phyloP scores from a whole-genome alignment of 2,888 invertebrate species.

The Leptogaster cylindrica region DNA sequence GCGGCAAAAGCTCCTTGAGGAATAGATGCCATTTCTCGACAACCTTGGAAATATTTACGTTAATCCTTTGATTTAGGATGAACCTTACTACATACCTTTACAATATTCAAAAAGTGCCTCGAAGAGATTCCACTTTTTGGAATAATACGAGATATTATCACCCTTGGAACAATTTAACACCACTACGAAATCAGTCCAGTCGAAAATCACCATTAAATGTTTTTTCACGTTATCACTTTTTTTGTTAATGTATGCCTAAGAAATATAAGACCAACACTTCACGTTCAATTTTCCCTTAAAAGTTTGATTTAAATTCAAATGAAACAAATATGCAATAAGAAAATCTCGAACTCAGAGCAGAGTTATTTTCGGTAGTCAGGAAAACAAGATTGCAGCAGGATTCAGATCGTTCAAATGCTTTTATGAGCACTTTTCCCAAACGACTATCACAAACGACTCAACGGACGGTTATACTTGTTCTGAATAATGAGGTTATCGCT shows the following conservation, averaged over 20 bases:
- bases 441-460: slow-evolving; percentile 25
- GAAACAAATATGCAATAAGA: neutral
- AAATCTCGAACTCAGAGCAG: neutral
- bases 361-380: neutral
- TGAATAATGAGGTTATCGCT: slow-evolving; percentile 34
- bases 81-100: neutral
- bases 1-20: slow-evolving; percentile 79
- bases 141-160: neutral
- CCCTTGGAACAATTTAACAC: neutral
- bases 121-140: neutral
- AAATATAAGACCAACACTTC: neutral
- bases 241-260: neutral
- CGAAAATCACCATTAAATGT: slow-evolving; percentile 35
- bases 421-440: slow-evolving; percentile 5
- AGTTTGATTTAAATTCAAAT: neutral
- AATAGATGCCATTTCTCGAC: slow-evolving; percentile 70
- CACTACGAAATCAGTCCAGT: neutral
- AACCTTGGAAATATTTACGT: slow-evolving; percentile 18
- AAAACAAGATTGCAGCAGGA: neutral
- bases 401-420: neutral
- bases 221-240: slow-evolving; percentile 1
- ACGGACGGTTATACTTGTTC: neutral
- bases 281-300: neutral
- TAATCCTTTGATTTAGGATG: neutral
- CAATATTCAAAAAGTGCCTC: slow-evolving; percentile 1